These are phyloP conservation scores for Ellobius talpinus DNA, from an alignment of 2,113 vertebrate genomes.

Conservation along the genomic window DNA sequence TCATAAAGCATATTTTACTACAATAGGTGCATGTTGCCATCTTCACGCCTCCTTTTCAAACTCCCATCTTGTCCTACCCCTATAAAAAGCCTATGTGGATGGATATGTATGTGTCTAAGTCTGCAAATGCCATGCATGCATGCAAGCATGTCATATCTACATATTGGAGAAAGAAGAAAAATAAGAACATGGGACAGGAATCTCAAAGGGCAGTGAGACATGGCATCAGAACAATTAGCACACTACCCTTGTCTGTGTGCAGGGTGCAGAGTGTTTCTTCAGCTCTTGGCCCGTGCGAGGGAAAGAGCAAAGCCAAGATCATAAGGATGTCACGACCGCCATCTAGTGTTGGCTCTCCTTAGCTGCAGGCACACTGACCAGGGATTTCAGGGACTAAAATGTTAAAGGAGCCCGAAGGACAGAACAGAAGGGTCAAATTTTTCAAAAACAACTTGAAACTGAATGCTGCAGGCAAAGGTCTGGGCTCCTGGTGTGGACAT, in stretches of 20 bases:
- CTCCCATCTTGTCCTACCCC: not conserved
- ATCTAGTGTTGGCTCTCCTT: not conserved
- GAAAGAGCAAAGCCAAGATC: not conserved
- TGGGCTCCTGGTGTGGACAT: accelerated
- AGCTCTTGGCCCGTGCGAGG: accelerated
- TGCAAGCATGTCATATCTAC: not conserved
- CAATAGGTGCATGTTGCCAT: not conserved
- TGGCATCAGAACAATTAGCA: not conserved
- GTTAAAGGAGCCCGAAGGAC: not conserved
- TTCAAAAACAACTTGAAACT: not conserved
- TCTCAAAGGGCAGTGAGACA: not conserved
- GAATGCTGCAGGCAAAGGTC: not conserved
- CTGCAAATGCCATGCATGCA: not conserved
- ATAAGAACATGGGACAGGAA: not conserved
- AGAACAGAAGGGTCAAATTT: not conserved
- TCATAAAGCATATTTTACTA: not conserved
- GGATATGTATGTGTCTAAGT: not conserved
- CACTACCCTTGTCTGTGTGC: too few relatives aligned
- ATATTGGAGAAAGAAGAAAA: not conserved
- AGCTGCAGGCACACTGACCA: not conserved
- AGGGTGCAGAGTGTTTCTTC: accelerated
- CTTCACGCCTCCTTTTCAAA: not conserved
- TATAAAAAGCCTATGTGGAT: not conserved
- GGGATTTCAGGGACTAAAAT: not conserved
- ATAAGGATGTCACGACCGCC: not conserved